phyloP scores from a whole-genome alignment of 2,113 vertebrate species.

The Oryzias celebensis region DNA sequence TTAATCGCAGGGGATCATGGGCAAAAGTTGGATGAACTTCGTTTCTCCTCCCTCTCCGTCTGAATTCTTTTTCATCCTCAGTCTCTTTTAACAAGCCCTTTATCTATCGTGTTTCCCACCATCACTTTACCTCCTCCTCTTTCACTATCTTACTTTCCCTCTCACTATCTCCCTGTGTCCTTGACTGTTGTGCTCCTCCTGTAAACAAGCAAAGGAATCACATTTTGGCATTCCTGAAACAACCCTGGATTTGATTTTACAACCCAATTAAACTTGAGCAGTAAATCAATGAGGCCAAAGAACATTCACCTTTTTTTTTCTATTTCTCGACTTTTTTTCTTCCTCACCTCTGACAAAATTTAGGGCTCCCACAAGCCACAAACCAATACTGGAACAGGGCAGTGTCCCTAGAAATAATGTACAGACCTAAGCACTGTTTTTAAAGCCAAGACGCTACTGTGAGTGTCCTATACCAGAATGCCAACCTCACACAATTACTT shows the following conservation, averaged over 20 bases:
- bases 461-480: constrained; percentile 52
- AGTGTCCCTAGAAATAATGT: constrained; percentile 46
- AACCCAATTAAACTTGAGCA: constrained; percentile 77
- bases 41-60: constrained; percentile 41
- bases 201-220: constrained; percentile 73
- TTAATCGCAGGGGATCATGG: constrained; percentile 63
- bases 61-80: constrained; percentile 41
- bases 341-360: constrained; percentile 47
- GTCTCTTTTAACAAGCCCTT: constrained; percentile 60
- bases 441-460: constrained; percentile 50
- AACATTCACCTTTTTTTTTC: constrained; percentile 28
- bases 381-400: constrained; percentile 57
- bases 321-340: neutral
- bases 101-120: constrained; percentile 46
- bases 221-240: constrained; percentile 77
- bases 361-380: constrained; percentile 48
- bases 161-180: constrained; percentile 55
- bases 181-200: constrained; percentile 72
- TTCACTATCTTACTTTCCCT: constrained; percentile 44
- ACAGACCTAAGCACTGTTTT: constrained; percentile 55
- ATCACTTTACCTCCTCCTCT: constrained; percentile 48
- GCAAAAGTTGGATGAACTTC: constrained; percentile 49
- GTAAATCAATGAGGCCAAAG: constrained; percentile 67
- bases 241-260: constrained; percentile 79
- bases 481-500: constrained; percentile 23